Conservation (phyloP, 2,797 vertebrate species). For the Silurus lanzhouensis region DNA sequence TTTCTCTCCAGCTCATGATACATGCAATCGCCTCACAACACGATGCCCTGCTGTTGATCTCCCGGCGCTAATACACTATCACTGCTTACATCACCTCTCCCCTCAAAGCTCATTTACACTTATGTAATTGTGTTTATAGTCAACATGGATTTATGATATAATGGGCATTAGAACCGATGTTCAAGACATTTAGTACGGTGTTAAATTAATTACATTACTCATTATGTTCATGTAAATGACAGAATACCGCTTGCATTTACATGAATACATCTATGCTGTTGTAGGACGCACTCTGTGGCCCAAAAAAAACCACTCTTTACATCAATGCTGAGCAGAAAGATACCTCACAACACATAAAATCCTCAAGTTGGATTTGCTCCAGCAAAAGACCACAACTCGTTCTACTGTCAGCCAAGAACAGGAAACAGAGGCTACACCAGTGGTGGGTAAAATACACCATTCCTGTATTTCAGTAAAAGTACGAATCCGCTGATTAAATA, state of each 20-base stretch:
- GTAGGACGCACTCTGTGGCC: background rate
- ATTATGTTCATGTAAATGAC: background rate
- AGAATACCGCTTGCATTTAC: background rate
- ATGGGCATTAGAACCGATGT: background rate
- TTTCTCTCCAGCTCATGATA: constrained; percentile 26
- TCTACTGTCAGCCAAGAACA: background rate
- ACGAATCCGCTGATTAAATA: no score
- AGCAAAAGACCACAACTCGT: background rate
- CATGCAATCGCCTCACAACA: constrained; percentile 21
- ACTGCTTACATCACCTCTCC: background rate
- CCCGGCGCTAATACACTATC: background rate
- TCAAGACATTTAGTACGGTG: background rate
- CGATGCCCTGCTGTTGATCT: background rate
- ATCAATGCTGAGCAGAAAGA: background rate
- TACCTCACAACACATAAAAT: background rate
- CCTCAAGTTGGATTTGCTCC: background rate
- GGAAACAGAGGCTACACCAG: background rate
- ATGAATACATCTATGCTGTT: background rate
- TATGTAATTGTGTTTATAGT: background rate
- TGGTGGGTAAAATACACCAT: no score
- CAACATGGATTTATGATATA: background rate
- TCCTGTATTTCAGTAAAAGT: no score
- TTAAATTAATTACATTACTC: background rate
- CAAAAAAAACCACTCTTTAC: background rate
- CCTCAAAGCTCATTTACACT: constrained; percentile 11